Evolutionary conservation across 1,140 invertebrate genomes (phyloP), one percentile per base, ranked within the genome.

Genomic region (Ceratosolen solmsi): DNA sequence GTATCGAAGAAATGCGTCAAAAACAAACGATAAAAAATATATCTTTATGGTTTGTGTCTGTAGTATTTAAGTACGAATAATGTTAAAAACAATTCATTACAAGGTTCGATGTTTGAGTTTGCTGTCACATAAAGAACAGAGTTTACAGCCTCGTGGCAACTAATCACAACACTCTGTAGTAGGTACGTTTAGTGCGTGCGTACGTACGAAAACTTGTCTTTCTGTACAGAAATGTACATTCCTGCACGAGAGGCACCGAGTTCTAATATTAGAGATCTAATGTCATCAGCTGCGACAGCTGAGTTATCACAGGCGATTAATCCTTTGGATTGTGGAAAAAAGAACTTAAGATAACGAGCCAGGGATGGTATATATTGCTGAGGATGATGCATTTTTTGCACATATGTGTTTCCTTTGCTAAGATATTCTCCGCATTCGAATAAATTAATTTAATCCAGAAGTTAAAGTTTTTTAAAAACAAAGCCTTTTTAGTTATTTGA

Each of bases 261-360:
- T 70, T 82, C 80, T 82, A 82, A 77, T 82, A 77, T 82, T 82
- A 77, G 80, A 70, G 63, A 30, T 22, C 56, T 13, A 71, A 65
- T 76, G 81, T 82, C 81, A 82, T 78, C 81, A 54, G 70, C 63
- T 71, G 75, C 54, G 75, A 82, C 81, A 79, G 74, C 74, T 78
- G 58, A 82, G 65, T 82, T 82, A 82, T 82, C 70, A 46, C 68
- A 58, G n/a, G 30, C 76, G 76, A 82, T 82, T 79, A 78, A 82
- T 82, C 58, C 56, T 77, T 60, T 49, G 72, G n/a, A 36, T 7
- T n/a, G 49, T 46, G 51, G 2, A 63, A 51, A 70, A 71, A 73
- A 73, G 2, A 20, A 0, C 1, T 8, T 5, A 38, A 20, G 38
- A 41, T 80, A 65, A 74, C 79, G 56, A 79, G 77, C 15, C 54